Base-by-base conservation (phyloP, 2,797 vertebrate genomes). In the Benthosema pterotum region DNA sequence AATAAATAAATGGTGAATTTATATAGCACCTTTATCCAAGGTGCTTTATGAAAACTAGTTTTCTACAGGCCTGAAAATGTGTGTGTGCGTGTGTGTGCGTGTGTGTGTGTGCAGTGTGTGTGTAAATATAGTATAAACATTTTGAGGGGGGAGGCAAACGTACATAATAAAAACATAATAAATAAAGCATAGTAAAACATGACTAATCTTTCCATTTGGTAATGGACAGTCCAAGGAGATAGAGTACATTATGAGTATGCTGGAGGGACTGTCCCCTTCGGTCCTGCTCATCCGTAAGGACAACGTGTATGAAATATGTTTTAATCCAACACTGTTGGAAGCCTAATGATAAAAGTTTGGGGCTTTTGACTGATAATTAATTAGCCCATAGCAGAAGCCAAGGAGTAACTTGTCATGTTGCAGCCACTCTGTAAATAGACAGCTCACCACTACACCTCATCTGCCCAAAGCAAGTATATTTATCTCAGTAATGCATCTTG, bases 281-380 rank as follows among this genome's bases (percentile, higher is more conserved):
- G 32, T 9, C 15, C 49, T 50, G 58, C 56, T 63, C 45, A 46
- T 47, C 57, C 11, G 32, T 43, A 38, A 65, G 62, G 58, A 57
- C 11, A 17, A 66, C 72, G 71, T 63, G 38, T 74, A 77, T 69
- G 53, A 70, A 69, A 81, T 67, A 62, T 64, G 65, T 75, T 74
- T 82, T 77, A 78, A 81, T 86, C 63, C 61, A 53, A 42, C 46
- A 66, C 69, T 72, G 84, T 83, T 74, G 71, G 66, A 9, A 38
- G 71, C n/a, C 22, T 59, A 63, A 77, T 73, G 71, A 82, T 62
- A 77, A 76, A 67, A 82, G 66, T 55, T 53, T 49, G 58, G 42
- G 65, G 80, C 63, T 80, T 85, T 78, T 8, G 56, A 67, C 62
- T 52, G 72, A 11, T 69, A 67, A 83, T 92, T 86, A 83, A 87